Evolutionary conservation across 2,888 invertebrate genomes (phyloP).

Genomic region (Rhopalosiphum nymphaeae): DNA sequence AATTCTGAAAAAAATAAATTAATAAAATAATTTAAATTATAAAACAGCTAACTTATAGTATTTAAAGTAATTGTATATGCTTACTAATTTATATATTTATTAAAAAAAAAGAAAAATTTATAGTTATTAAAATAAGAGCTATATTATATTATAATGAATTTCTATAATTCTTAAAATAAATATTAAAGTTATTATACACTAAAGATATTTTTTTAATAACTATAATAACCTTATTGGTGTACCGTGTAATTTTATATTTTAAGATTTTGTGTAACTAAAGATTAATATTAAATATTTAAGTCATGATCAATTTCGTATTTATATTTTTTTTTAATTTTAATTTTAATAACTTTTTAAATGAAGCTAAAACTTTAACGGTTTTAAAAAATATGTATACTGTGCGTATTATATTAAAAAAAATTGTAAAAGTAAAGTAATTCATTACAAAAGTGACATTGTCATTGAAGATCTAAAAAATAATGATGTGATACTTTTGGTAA

Average conservation of each 20-base stretch:
- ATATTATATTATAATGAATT: neutral
- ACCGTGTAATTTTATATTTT: neutral
- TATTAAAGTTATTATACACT: neutral
- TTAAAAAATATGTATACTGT: neutral
- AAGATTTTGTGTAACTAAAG: neutral
- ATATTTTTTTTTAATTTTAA: neutral
- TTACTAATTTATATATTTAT: neutral
- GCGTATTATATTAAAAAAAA: neutral
- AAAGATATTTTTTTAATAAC: neutral
- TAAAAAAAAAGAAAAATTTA: neutral
- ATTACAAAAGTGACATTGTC: conserved; percentile 13
- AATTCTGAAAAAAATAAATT: neutral
- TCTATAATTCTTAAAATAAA: neutral
- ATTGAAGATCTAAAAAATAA: neutral
- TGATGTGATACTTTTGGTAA: neutral
- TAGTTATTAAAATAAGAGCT: neutral
- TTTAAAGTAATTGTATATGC: neutral
- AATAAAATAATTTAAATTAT: neutral
- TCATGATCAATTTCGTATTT: neutral
- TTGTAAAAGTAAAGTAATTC: neutral
- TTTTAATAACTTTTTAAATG: neutral
- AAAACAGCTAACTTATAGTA: neutral
- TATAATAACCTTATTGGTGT: neutral
- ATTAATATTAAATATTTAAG: neutral
- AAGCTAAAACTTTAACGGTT: neutral